Evolutionary conservation across 1,140 invertebrate genomes (phyloP), one percentile per base, ranked within the genome.

Genomic region (Leptopilina boulardi): DNA sequence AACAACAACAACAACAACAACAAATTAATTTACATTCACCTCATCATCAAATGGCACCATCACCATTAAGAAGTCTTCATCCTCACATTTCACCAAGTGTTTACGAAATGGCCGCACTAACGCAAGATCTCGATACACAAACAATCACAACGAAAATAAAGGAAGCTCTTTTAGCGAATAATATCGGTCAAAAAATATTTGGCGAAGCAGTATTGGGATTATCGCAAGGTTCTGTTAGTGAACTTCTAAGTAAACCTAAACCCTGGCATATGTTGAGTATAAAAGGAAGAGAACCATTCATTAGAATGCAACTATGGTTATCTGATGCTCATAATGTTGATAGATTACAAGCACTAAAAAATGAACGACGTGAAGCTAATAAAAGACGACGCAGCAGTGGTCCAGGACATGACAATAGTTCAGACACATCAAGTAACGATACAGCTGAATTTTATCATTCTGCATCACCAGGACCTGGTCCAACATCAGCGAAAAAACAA

Each of bases 251-350:
- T 66, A 99, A 99, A 91, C 98, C 98, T 0, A 99, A 99, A 87
- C 98, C 98, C 0, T 99, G 98, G 98, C 97, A 99, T 87, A 99
- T 99, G 98, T 93, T 99, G 8, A 99, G 97, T 84, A 98, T 99
- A 87, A 99, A 99, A 90, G 98, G 98, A 0, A 92, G 98, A 34
- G 98, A 99, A 89, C 98, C 98, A 0, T 99, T 99, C 92, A 98
- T 99, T 78, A 93, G 98, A 77, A 99, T 99, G 98, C 98, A 99
- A 88, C 90, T 99, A 23, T 99, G 98, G 98, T 91, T 99, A 10
- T 96, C 96, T 80, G 98, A 99, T 87, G 94, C 97, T 10, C 95
- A 97, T 88, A 99, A 99, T 88, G 94, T 99, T 51, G 97, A 99
- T 84, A 92, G 94, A 19, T 91, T 99, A 26, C 97, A 95, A 91